Evolutionary conservation across 2,113 vertebrate genomes (phyloP).

Genomic region (Anolis sagrei): DNA sequence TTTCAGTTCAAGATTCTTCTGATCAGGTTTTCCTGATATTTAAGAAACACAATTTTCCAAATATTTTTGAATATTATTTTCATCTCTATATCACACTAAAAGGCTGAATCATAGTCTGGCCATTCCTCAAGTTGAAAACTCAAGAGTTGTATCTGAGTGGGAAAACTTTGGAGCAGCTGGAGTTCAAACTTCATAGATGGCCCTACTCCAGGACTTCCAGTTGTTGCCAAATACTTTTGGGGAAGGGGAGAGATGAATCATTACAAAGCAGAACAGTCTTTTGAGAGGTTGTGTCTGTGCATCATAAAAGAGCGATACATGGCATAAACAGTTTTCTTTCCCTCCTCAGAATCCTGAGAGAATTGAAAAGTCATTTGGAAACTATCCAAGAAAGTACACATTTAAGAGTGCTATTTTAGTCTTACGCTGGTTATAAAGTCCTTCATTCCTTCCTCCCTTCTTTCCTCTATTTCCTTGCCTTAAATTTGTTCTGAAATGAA

Average conservation of each 20-base stretch:
- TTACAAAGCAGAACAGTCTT: conserved; percentile 10
- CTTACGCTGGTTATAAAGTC: conserved; percentile 24
- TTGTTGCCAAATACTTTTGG: conserved; percentile 4
- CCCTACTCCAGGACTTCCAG: background rate
- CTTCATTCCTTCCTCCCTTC: conserved; percentile 36
- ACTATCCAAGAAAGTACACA: conserved; percentile 27
- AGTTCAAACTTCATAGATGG: conserved; percentile 2
- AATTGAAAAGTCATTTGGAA: conserved; percentile 51
- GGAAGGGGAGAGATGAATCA: conserved; percentile 1
- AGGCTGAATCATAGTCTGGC: background rate
- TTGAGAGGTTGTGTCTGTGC: conserved; percentile 10
- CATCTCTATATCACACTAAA: background rate
- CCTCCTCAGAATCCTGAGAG: conserved; percentile 10
- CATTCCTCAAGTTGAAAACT: background rate
- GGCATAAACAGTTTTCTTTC: background rate
- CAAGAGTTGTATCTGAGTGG: background rate
- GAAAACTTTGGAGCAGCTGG: background rate
- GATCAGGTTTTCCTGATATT: too few species aligned
- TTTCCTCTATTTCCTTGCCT: conserved; percentile 31
- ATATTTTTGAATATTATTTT: too few species aligned
- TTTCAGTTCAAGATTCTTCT: too few species aligned
- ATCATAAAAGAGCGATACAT: conserved; percentile 24
- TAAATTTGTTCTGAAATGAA: conserved; percentile 45
- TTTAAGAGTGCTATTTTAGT: conserved; percentile 54
- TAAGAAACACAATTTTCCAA: too few species aligned